Percentiles rank a stretch among this genome's conserved stretches.
These are phyloP conservation scores for Pseudopodoces humilis DNA, from an alignment of 2,113 vertebrate species.

Conservation along the genomic window DNA sequence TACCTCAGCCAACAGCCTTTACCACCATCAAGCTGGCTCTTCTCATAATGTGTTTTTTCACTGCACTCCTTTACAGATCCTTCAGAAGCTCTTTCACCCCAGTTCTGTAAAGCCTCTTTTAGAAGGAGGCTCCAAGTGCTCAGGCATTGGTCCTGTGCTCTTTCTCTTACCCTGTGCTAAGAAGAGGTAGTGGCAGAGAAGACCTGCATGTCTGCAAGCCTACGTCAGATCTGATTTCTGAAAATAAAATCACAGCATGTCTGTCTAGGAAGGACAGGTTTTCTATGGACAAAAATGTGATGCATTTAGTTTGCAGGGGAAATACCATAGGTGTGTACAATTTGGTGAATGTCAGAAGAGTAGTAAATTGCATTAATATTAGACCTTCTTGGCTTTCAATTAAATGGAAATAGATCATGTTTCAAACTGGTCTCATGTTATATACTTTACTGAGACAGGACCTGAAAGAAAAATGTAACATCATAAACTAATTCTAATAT, in stretches of 20 bases:
- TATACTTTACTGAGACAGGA: background rate
- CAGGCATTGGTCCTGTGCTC: background rate
- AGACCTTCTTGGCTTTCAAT: background rate
- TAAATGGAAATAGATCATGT: background rate
- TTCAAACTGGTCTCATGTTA: background rate
- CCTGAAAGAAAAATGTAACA: background rate
- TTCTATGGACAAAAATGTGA: background rate
- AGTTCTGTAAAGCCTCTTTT: background rate
- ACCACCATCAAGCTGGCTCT: background rate
- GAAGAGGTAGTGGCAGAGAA: background rate
- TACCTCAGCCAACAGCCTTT: background rate
- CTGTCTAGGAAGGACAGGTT: background rate
- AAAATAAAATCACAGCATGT: background rate
- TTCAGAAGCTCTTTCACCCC: background rate
- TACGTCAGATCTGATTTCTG: background rate
- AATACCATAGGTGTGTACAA: background rate
- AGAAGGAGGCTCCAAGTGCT: background rate
- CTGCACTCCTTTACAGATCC: background rate
- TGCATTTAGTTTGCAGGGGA: background rate
- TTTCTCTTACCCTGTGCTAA: background rate
- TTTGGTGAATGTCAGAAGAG: background rate
- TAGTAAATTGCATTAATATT: background rate
- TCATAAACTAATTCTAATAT: background rate
- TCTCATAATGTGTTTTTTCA: background rate
- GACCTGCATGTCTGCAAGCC: accelerated